Evolutionary conservation across 1,140 invertebrate species (phyloP), one percentile per base, ranked within the genome.

Genomic region (Drosophila navojoa): DNA sequence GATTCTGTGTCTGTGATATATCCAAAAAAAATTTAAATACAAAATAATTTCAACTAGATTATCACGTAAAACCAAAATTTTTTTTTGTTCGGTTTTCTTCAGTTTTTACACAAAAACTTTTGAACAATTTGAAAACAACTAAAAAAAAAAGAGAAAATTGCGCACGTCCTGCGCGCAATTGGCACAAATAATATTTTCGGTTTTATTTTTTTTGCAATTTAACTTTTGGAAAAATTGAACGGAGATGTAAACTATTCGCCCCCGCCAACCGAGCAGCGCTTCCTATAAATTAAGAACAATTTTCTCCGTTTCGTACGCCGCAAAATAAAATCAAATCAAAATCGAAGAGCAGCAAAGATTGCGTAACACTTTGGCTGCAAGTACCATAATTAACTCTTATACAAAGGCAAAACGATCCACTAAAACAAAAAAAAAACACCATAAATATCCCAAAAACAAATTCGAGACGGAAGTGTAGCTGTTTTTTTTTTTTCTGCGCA

Each of bases 241-340:
- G 81, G 90, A 91, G 79, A 91, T 91, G 90, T 91, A 91, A 91
- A 77, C 75, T 78, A 91, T 55, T 90, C 90, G 90, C 90, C 90
- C 86, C 82, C 77, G 73, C 71, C 79, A 72, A 69, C 49, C 44
- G 66, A 76, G 64, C 63, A 54, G 15, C 59, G 63, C 73, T 80
- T 85, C 72, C 79, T 79, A 40, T 57, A 57, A 59, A 58, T 50
- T 62, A 27, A 77, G 55, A 85, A 73, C 52, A 53, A 53, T 5
- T 53, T 73, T 38, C 42, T 15, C 45, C 25, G 6, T 32, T 32
- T 32, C 32, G 32, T 2, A 32, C 32, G 42, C 68, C 52, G 44
- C 49, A 60, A 79, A 54, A 9, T 25, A 50, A 69, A 25, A 59
- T 19, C 2, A 58, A 42, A 11, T 4, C 11, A 58, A 22, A 40